Percentiles rank a stretch among this genome's conserved stretches.
Evolutionary conservation across 92 coral and sea anemone genomes (phyloP).

Genomic region (Blastomussa wellsi): DNA sequence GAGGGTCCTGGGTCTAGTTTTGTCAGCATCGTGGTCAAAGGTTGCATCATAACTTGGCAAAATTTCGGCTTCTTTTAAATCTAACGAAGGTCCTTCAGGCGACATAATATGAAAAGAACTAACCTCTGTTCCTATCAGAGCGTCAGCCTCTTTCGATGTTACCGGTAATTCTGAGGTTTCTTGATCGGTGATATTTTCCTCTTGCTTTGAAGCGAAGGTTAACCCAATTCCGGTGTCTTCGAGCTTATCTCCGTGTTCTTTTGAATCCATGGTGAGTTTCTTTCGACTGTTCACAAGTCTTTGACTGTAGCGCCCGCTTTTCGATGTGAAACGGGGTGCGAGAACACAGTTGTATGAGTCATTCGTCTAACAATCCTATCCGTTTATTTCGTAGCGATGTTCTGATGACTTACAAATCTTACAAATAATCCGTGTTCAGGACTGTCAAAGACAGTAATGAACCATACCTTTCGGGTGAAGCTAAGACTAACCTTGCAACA

Average conservation of each 20-base stretch:
- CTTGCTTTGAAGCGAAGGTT: conserved; percentile 24
- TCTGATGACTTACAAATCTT: neutral
- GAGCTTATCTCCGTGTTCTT: neutral
- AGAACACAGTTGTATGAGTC: neutral
- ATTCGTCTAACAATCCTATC: neutral
- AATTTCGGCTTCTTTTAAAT: conserved; percentile 1
- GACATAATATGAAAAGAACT: neutral
- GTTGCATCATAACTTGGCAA: neutral
- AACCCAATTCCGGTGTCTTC: conserved; percentile 23
- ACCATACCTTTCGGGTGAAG: no score
- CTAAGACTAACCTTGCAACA: no score
- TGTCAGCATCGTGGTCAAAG: neutral
- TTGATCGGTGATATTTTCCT: conserved; percentile 2
- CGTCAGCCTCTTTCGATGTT: neutral
- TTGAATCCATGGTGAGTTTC: conserved; percentile 18
- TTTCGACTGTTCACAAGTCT: conserved; percentile 8
- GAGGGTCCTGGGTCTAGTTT: no score
- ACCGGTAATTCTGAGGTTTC: neutral
- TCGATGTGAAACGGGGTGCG: neutral
- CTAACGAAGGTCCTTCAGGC: neutral
- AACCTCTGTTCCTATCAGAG: conserved; percentile 12
- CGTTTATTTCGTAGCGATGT: neutral
- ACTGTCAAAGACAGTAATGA: no score
- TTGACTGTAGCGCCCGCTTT: conserved; percentile 9
- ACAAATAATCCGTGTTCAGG: no score